Base-by-base conservation (phyloP, 2,113 vertebrate genomes). In the Callaeas wilsoni region DNA sequence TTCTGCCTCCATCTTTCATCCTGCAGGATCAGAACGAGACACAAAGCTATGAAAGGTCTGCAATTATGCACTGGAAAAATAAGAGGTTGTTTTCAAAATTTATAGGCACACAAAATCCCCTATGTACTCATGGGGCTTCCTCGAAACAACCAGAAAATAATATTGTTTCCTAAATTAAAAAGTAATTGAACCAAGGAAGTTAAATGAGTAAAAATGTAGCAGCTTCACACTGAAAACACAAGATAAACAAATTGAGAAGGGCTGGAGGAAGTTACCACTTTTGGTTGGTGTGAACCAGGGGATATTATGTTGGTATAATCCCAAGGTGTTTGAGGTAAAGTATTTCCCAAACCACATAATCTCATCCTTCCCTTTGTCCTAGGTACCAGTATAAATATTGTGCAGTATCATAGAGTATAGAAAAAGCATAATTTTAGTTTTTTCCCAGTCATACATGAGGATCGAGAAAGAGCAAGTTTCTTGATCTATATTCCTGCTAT, bases 121-220 rank as follows among this genome's bases (percentile, higher is more conserved):
- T 47, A 1, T 6, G 23, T 65, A 53, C 71, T 50, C 32, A 25
- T 3, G 14, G 11, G 17, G 9, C 52, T 87, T 60, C 53, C 42
- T 73, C 62, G 56, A 55, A 68, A 78, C 69, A 89, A 69, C 16
- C 18, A 69, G 41, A 64, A 93, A 94, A 71, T 42, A 81, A 65
- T 73, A 67, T 2, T n/a, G 30, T 55, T 87, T 84, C 35, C 47
- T 35, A 89, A 84, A 89, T 84, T 78, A 81, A 81, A 70, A 92
- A 63, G 42, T 33, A 33, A 84, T 69, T 16, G 42, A 91, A 79
- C 13, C 44, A 82, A 90, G 37, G 67, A 94, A 68, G 23, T 77
- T 46, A 25, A 39, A 71, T 23, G 20, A 92, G 68, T 77, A 60
- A 78, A 94, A 91, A 87, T 69, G 44, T 15, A 89, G 37, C 41